Percentiles rank a stretch among this genome's conserved stretches.
These are phyloP conservation scores for Sphenodon punctatus DNA, from an alignment of 2,797 vertebrate species.

Conservation along the genomic window DNA sequence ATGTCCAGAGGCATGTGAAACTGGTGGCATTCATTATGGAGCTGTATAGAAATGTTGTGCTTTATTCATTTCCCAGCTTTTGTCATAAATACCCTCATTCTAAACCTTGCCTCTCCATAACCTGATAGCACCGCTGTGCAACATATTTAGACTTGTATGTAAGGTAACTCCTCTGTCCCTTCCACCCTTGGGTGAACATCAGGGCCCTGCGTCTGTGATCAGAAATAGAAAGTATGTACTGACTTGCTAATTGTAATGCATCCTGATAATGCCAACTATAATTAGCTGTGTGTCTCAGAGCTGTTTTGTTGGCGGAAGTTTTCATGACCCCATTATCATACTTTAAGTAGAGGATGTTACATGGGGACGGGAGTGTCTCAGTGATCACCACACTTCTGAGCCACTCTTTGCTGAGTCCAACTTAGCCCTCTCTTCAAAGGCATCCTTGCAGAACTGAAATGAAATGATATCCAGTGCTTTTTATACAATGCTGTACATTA, in stretches of 20 bases:
- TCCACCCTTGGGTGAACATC: neutral
- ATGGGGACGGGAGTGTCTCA: neutral
- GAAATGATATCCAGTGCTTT: accelerated
- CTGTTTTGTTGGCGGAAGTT: slow-evolving; percentile 19
- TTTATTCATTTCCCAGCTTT: neutral
- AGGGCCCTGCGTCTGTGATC: neutral
- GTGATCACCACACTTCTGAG: neutral
- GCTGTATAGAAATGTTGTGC: neutral
- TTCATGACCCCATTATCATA: slow-evolving; percentile 13
- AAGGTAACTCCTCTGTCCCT: slow-evolving; percentile 6
- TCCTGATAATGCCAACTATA: slow-evolving; percentile 51
- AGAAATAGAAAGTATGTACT: slow-evolving; percentile 34
- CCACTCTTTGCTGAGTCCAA: neutral
- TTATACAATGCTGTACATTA: neutral
- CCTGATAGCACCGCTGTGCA: neutral
- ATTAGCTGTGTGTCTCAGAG: slow-evolving; percentile 28
- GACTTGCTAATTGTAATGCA: slow-evolving; percentile 36
- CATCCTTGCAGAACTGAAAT: neutral
- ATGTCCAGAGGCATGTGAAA: too few species aligned
- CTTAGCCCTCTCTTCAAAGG: neutral
- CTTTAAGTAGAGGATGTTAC: slow-evolving; percentile 30
- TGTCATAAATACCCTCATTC: neutral
- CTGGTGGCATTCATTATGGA: accelerated
- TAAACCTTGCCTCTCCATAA: neutral
- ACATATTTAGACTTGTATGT: neutral